Evolutionary conservation across 2,888 invertebrate species (phyloP), one percentile per base, ranked within the genome.

Genomic region (Subacronicta megacephala): DNA sequence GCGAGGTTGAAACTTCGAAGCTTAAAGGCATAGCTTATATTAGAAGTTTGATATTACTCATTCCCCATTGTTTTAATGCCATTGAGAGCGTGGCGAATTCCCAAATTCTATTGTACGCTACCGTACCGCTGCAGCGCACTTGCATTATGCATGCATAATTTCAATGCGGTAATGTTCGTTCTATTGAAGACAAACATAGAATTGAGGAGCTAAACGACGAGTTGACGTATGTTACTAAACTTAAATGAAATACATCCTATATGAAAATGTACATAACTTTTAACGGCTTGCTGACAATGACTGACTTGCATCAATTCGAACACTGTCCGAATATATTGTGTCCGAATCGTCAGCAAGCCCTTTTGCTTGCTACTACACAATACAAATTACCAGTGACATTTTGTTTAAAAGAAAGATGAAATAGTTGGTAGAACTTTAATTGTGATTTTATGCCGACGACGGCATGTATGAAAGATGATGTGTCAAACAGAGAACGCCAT

Each of bases 61-160:
- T 59, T 60, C 67, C 65, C 88, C 65, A 88, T 92, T 91, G 90
- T 92, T 88, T 85, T 81, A 85, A 71, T 71, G 70, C 73, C 69
- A 73, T 70, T 75, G 78, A 72, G 75, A 77, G 75, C 75, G 71
- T 60, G 59, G 74, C 57, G 82, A 84, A 85, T 84, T 83, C 80
- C 85, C 79, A 87, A 91, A 90, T 87, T 88, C 87, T 80, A 89
- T 90, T 90, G 88, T 87, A 57, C 57, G 71, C 59, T 56, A 55
- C 23, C 31, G n/a, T 26, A n/a, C 59, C 50, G 70, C 62, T 75
- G 73, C 76, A 80, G 63, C 62, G 74, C 52, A 64, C 67, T 45
- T 66, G 59, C 62, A 73, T 78, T 83, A 83, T 86, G 84, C 85
- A 90, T 89, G 85, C 76, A 79, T 88, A 85, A 90, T 87, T 77